Evolutionary conservation across 2,888 invertebrate genomes (phyloP), one percentile per base, ranked within the genome.

Genomic region (Incurvaria masculella): DNA sequence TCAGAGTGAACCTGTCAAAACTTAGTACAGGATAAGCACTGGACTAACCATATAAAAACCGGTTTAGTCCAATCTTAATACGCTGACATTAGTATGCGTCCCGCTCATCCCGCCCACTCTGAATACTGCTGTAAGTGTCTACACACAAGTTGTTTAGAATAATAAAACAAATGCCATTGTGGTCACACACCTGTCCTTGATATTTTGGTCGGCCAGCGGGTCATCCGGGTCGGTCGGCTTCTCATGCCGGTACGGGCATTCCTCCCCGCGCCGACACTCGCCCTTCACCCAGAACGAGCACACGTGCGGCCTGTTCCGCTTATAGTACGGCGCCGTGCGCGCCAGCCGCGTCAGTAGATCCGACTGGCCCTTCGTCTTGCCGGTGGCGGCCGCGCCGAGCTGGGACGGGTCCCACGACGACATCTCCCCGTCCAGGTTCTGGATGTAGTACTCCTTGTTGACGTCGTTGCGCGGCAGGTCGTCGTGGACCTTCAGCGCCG

Each of bases 231-330:
- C 97, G 2, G 95, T 94, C 0, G 97, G 97, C 65, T 94, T 94
- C 64, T 97, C 97, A 61, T 97, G 97, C 38, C 97, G 80, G 65
- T 96, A 97, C 0, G 97, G 97, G 68, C 97, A 97, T 65, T 97
- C 97, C 68, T 97, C 97, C 17, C 97, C 97, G 66, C 97, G 79
- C 61, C 94, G 86, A 66, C 97, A 97, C 68, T 97, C 96, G 2
- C 96, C 97, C 78, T 97, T 97, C n/a, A 97, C 96, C 93, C 95
- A 97, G 71, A 97, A 97, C 0, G 95, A 95, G 68, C 97, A 97
- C 45, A 97, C 94, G 70, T 97, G 97, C 0, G 97, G 95, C 57
- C 94, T 81, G 63, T 97, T 97, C 48, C 97, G 79, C 65, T 96
- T 95, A 68, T 97, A 97, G 68, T 97, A 97, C 0, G 97, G 97